Conservation (phyloP, 2,888 invertebrate genomes). For the Eupithecia inturbata region DNA sequence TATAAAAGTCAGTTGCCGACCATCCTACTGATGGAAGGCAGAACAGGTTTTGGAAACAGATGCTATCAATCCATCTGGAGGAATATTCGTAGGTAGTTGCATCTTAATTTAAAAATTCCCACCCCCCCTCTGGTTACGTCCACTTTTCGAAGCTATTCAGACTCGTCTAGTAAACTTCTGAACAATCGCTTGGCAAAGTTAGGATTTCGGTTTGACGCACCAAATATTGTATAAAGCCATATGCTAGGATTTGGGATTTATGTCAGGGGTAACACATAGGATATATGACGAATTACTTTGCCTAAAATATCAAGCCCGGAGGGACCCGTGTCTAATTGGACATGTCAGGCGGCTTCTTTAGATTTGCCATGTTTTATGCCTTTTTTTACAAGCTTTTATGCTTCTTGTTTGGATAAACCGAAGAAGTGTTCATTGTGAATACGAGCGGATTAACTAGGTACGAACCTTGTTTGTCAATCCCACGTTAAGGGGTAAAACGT, state of each 20-base stretch:
- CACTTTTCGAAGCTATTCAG: conserved; percentile 18
- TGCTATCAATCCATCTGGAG: background rate
- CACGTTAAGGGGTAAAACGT: no score
- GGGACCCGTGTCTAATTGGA: conserved; percentile 2
- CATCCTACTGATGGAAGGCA: background rate
- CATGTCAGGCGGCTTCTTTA: background rate
- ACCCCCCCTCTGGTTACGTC: background rate
- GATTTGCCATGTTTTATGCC: background rate
- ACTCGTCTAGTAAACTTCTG: conserved; percentile 28
- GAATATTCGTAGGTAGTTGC: background rate
- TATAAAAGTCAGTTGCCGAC: background rate
- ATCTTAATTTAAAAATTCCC: background rate
- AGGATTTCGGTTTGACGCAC: conserved; percentile 27
- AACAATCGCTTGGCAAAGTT: conserved; percentile 23
- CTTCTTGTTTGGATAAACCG: background rate
- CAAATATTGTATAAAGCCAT: conserved; percentile 15
- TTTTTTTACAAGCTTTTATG: background rate
- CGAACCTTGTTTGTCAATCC: no score
- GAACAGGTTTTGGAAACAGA: background rate
- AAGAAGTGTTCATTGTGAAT: background rate
- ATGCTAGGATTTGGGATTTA: conserved; percentile 14
- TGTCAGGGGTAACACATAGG: background rate
- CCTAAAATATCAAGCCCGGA: background rate
- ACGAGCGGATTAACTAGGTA: no score
- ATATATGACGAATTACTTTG: conserved; percentile 1